Base-by-base conservation (phyloP, 2,888 invertebrate genomes). In the Drosophila eohydei region DNA sequence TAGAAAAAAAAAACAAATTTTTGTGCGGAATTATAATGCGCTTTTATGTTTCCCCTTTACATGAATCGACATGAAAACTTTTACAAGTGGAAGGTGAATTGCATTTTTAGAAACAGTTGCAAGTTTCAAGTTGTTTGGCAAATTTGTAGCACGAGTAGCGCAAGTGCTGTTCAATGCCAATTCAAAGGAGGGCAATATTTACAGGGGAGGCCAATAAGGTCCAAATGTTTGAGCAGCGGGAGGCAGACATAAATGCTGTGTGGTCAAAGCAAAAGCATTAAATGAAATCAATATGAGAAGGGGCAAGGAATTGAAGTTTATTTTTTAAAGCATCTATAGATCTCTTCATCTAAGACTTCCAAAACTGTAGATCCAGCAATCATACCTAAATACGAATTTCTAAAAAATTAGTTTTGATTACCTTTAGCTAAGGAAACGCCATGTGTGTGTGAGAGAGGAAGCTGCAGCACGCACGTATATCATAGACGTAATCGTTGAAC, bases 91-190 rank as follows among this genome's bases (percentile, higher is more conserved):
- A 55, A 59, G 48, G 26, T 79, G 58, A 65, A 80, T 78, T 67
- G 70, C 54, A 60, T 56, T 65, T 64, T 64, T 62, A 66, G 79
- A 57, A 63, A 80, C 83, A 69, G 68, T 83, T 63, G 70, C 82
- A 64, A 61, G 61, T 69, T 72, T 68, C 54, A 66, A 72, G 70
- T 71, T 50, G 62, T 57, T 71, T 55, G 48, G 65, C 41, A 50
- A 74, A 74, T 73, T 76, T 71, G 71, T 56, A 67, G 62, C 56
- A 52, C 36, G 41, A 64, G 64, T 38, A 43, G 38, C 41, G 34
- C 41, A 64, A 78, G 74, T 64, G 66, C 60, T 26, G 56, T 60
- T 78, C 55, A 64, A 55, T 60, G 44, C 21, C 58, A 58, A 40
- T 32, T 28, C 5, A 55, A 38, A 40, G 16, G n/a, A 16, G 56